Conservation (phyloP, 2,113 vertebrate genomes). For the Stigmatopora argus region DNA sequence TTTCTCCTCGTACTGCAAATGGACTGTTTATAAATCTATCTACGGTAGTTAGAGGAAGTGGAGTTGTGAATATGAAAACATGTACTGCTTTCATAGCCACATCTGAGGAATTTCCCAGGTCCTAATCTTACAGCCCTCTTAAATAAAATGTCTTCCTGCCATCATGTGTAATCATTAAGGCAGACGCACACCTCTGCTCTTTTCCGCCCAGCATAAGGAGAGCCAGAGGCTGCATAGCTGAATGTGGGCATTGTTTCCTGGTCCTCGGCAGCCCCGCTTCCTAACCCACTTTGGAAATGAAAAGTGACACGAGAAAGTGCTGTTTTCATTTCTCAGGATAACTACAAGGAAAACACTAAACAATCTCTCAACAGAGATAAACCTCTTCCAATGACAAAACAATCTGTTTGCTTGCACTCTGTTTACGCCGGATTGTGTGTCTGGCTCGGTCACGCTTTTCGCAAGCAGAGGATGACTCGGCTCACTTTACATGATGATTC, state of each 20-base stretch:
- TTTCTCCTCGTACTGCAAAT: neutral
- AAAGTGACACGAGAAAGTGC: conserved; percentile 69
- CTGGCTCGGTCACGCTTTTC: conserved; percentile 38
- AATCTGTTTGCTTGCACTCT: conserved; percentile 43
- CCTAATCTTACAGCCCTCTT: conserved; percentile 47
- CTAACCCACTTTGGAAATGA: conserved; percentile 55
- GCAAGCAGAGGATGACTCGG: conserved; percentile 37
- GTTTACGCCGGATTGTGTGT: conserved; percentile 30
- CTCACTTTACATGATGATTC: conserved; percentile 44
- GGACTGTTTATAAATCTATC: conserved; percentile 1
- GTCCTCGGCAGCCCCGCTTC: conserved; percentile 22
- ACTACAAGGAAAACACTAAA: conserved; percentile 53
- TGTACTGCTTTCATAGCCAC: conserved; percentile 41
- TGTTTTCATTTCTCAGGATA: conserved; percentile 62
- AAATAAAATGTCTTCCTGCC: conserved; percentile 48
- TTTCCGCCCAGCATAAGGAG: conserved; percentile 18
- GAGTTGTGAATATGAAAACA: conserved; percentile 49
- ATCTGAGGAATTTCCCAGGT: conserved; percentile 51
- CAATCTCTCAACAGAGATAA: conserved; percentile 51
- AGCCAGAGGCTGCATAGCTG: conserved; percentile 24
- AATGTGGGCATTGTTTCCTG: conserved; percentile 58
- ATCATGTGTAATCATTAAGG: conserved; percentile 49
- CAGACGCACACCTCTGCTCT: conserved; percentile 37
- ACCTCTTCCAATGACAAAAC: conserved; percentile 46
- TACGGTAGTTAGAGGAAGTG: conserved; percentile 24